Conservation (phyloP, 2,888 invertebrate species). For the Drosophila melanosoma region DNA sequence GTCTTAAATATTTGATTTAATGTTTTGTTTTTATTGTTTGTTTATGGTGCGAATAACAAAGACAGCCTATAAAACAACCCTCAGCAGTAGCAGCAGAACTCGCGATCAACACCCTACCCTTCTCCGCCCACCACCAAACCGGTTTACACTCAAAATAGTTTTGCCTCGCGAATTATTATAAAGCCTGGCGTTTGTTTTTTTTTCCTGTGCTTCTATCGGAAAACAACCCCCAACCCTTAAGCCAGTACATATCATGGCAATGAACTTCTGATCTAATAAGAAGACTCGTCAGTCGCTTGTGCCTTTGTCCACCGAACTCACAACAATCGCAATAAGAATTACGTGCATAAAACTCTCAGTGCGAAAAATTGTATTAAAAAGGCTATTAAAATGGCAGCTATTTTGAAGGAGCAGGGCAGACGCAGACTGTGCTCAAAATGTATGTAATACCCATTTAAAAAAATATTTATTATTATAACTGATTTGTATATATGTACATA, state of each 20-base stretch:
- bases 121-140: conserved; percentile 58
- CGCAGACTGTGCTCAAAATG: conserved; percentile 59
- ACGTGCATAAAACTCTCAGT: neutral
- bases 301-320: conserved; percentile 3
- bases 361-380: conserved; percentile 12
- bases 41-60: conserved; percentile 13
- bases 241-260: conserved; percentile 23
- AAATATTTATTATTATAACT: neutral
- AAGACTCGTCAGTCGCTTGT: conserved; percentile 37
- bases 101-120: conserved; percentile 56
- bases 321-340: neutral
- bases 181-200: conserved; percentile 5
- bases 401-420: conserved; percentile 23
- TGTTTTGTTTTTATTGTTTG: conserved; percentile 3
- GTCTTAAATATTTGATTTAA: neutral
- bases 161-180: conserved; percentile 55
- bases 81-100: conserved; percentile 4
- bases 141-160: conserved; percentile 49
- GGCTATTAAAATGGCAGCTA: conserved; percentile 33
- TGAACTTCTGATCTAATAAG: conserved; percentile 65
- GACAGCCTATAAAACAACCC: conserved; percentile 43
- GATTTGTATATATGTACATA: neutral
- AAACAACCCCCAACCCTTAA: conserved; percentile 71
- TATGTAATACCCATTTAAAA: conserved; percentile 42
- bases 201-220: conserved; percentile 17